Percentiles rank a stretch among this genome's conserved stretches.
Evolutionary conservation across 2,888 invertebrate genomes (phyloP).

Genomic region (Apamea crenata): DNA sequence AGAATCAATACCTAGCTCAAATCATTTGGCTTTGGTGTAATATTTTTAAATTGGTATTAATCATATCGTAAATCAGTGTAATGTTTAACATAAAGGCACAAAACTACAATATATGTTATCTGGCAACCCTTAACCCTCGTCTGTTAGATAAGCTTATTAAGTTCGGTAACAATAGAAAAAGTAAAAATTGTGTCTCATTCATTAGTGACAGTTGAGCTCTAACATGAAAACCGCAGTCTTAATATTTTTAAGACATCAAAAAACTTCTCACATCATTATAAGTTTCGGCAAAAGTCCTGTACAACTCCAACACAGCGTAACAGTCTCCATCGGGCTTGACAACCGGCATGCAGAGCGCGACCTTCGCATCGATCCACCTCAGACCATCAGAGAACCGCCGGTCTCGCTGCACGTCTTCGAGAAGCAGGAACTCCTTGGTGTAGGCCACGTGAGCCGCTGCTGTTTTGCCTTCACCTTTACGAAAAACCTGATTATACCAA

Average conservation of each 20-base stretch:
- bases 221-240: background rate
- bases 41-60: background rate
- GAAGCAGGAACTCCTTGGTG: constrained; percentile 89
- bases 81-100: background rate
- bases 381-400: constrained; percentile 90
- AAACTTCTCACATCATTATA: constrained; percentile 81
- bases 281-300: constrained; percentile 80
- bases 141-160: no score
- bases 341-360: constrained; percentile 91
- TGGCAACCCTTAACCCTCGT: background rate
- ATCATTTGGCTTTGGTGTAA: background rate
- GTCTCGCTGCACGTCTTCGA: constrained; percentile 90
- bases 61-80: background rate
- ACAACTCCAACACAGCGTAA: constrained; percentile 91
- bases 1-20: background rate
- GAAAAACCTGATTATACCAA: background rate
- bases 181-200: no score
- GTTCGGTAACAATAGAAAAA: no score
- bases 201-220: no score
- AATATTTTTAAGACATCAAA: background rate
- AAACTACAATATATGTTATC: background rate
- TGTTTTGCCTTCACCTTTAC: constrained; percentile 82
- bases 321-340: constrained; percentile 90
- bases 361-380: constrained; percentile 89
- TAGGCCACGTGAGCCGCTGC: constrained; percentile 90